Base-by-base conservation (phyloP, 2,113 vertebrate genomes). In the Albula goreensis region DNA sequence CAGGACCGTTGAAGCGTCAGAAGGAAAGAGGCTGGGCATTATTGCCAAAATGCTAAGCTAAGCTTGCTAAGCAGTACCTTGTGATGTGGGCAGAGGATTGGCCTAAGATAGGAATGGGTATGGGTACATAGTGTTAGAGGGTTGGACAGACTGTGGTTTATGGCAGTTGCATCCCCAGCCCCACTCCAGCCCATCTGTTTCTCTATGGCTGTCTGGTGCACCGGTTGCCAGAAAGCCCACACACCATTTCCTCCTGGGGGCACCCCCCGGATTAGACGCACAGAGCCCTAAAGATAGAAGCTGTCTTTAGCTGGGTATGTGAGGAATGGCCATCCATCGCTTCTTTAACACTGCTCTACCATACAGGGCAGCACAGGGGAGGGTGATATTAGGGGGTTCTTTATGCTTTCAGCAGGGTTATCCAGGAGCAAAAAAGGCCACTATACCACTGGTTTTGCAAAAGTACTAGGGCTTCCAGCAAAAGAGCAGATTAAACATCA, bases 241-340 rank as follows among this genome's bases (percentile, higher is more conserved):
- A 78, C 57, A 0, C 0, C 60, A 77, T 52, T 79, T 87, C 48
- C 82, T 53, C 41, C 17, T 22, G 57, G 3, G 10, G 70, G 41
- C 50, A 83, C 83, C 77, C 4, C 81, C 83, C 88, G 80, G 86
- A 80, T 87, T 52, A 79, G 25, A 88, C 22, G 31, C 2, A 25
- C n/a, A 2, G 17, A 48, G 48, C 17, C 49, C 88, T 89, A 89
- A 86, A 89, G 87, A 87, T 8, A 56, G 89, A 89, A 80, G 81
- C 31, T 0, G 5, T 88, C 41, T 78, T 70, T 74, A 83, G 83
- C 63, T 31, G 79, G 31, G 51, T 51, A 25, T 52, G 77, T 83
- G 8, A 52, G 86, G 83, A 85, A 85, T 57, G 83, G 22, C 11
- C 52, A 48, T 50, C 88, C 79, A 77, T 70, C 85, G 86, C 10